Conservation (phyloP, 2,888 invertebrate species). For the Nomada hirtipes region DNA sequence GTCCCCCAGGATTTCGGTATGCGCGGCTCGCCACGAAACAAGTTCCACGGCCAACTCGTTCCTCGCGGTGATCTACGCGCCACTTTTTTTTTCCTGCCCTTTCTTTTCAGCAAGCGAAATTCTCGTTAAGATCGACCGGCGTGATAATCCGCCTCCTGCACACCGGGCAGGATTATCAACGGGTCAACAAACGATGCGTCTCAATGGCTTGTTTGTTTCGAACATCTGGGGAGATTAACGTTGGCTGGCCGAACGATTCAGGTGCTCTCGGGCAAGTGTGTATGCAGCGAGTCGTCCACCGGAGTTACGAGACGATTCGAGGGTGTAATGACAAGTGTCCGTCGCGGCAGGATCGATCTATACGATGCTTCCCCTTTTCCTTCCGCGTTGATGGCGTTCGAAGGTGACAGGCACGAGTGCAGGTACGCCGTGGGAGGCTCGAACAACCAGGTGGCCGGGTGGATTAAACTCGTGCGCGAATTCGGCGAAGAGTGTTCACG, state of each 20-base stretch:
- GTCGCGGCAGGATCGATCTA: no score
- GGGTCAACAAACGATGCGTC: not conserved
- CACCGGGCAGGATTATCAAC: not conserved
- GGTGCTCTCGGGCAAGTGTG: no score
- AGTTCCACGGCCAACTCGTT: constrained; percentile 45
- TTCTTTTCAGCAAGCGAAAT: constrained; percentile 14
- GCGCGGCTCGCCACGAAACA: constrained; percentile 52
- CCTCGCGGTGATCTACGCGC: constrained; percentile 35
- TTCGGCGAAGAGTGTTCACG: no score
- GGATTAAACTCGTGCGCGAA: no score
- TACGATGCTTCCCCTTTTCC: not conserved
- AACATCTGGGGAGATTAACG: not conserved
- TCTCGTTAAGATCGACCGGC: constrained; percentile 24
- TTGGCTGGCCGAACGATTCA: no score
- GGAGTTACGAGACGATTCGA: not conserved
- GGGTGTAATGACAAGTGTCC: not conserved
- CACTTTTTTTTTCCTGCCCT: constrained; percentile 10
- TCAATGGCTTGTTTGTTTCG: not conserved
- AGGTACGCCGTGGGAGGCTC: no score
- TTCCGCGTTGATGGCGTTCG: no score
- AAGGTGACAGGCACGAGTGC: no score
- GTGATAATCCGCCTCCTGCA: not conserved
- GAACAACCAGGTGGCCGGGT: no score
- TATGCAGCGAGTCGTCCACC: no score
- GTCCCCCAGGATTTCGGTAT: constrained; percentile 72